Conservation (phyloP, 2,797 vertebrate species). For the Chrosomus eos region DNA sequence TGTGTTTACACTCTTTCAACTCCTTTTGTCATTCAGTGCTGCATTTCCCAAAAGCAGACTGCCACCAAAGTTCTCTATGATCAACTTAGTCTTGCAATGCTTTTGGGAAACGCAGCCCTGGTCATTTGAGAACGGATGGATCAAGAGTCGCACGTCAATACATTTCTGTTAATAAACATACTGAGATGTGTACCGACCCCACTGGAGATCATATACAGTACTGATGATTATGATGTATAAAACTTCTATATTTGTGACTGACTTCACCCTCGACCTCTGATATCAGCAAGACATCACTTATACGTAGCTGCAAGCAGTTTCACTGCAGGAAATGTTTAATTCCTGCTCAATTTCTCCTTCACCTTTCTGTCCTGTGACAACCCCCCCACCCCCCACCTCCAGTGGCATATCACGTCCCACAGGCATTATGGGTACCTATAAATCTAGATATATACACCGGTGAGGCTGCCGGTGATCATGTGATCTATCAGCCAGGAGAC, state of each 20-base stretch:
- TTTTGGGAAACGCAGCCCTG: not conserved
- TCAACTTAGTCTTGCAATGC: no score
- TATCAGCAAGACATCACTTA: constrained; percentile 23
- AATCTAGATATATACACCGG: constrained; percentile 57
- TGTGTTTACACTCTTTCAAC: constrained; percentile 30
- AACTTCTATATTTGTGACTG: constrained; percentile 8
- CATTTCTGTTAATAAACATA: not conserved
- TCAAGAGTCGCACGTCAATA: not conserved
- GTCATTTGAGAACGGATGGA: constrained; percentile 13
- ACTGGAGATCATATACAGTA: not conserved
- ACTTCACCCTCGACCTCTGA: not conserved
- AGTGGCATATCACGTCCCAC: constrained; percentile 59
- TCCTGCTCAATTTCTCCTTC: constrained; percentile 30
- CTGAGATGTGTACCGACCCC: not conserved
- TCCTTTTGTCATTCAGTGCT: constrained; percentile 10
- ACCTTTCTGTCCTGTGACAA: constrained; percentile 34
- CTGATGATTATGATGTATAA: not conserved
- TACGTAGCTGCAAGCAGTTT: not conserved
- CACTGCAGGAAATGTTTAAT: not conserved
- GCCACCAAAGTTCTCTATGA: no score
- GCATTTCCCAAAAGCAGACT: no score
- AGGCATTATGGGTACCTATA: constrained; percentile 57
- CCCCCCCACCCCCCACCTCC: not conserved
- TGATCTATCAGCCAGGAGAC: constrained; percentile 42
- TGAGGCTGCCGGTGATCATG: constrained; percentile 42